These are phyloP conservation scores for Formica selysi DNA, from an alignment of 1,140 invertebrate genomes.

Conservation along the genomic window DNA sequence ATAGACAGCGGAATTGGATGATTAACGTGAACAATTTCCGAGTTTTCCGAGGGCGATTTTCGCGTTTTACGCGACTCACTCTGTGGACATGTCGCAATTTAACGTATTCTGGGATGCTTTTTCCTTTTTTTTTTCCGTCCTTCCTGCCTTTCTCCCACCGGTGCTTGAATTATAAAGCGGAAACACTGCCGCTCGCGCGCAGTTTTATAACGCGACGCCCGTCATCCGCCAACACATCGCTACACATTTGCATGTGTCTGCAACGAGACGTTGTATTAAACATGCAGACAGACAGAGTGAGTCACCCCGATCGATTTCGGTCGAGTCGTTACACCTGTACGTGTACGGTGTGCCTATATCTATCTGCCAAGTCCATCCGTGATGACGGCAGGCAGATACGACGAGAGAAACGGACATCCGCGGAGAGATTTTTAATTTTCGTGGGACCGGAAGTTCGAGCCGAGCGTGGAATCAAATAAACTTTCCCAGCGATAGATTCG, in stretches of 20 bases:
- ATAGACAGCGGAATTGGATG: constrained; percentile 18
- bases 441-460: constrained; percentile 29
- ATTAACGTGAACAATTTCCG: constrained; percentile 15
- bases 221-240: background rate
- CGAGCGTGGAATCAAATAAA: constrained; percentile 17
- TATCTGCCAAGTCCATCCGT: constrained; percentile 1
- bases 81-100: constrained; percentile 12
- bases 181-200: constrained; percentile 22
- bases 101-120: constrained; percentile 17
- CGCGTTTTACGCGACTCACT: constrained; percentile 23
- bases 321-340: constrained; percentile 45
- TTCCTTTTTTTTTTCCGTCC: background rate
- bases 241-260: constrained; percentile 27
- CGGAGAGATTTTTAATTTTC: constrained; percentile 57
- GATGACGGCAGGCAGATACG: constrained; percentile 18
- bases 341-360: background rate
- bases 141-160: constrained; percentile 5
- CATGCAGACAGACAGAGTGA: constrained; percentile 52
- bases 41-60: background rate
- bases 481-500: constrained; percentile 11
- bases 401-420: background rate
- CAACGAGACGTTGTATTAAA: constrained; percentile 42
- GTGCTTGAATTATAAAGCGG: constrained; percentile 66
- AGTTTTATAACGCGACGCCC: constrained; percentile 21
- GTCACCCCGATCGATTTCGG: constrained; percentile 70